A percentile compares a stretch with the other conserved stretches of the same genome.
Conservation (phyloP, 2,797 vertebrate genomes). For the Columba guinea region DNA sequence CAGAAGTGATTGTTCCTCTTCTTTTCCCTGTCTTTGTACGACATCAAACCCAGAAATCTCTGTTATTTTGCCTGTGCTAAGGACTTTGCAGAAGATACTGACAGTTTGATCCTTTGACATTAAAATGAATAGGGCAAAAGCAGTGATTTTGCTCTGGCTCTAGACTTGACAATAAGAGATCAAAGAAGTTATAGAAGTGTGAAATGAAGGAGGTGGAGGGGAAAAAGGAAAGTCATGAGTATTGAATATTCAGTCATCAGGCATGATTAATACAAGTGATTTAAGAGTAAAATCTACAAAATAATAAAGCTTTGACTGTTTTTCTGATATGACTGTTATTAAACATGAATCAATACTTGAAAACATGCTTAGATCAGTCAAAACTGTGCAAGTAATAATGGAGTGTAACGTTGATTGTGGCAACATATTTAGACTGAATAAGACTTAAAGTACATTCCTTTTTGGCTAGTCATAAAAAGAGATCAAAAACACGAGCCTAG, state of each 20-base stretch:
- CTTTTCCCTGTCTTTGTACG: not conserved
- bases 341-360: conserved; percentile 56
- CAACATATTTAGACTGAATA: conserved; percentile 30
- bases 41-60: not conserved
- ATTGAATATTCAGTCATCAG: conserved; percentile 45
- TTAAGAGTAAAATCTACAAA: conserved; percentile 44
- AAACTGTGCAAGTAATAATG: conserved; percentile 49
- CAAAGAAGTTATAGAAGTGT: conserved; percentile 28
- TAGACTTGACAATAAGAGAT: conserved; percentile 21
- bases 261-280: conserved; percentile 57
- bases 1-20: not conserved
- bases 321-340: conserved; percentile 35
- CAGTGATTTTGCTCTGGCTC: not conserved
- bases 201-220: conserved; percentile 20
- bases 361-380: conserved; percentile 46
- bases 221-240: not conserved
- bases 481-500: conserved; percentile 16
- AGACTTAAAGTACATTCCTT: conserved; percentile 51
- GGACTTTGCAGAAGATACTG: not conserved
- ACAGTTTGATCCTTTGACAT: conserved; percentile 18
- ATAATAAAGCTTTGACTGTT: conserved; percentile 59
- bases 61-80: not conserved
- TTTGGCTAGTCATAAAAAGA: conserved; percentile 38
- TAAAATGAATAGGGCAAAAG: conserved; percentile 29
- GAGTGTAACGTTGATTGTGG: conserved; percentile 24